These are phyloP conservation scores for Heliconius erato DNA, from an alignment of 2,888 invertebrate genomes.

Conservation along the genomic window DNA sequence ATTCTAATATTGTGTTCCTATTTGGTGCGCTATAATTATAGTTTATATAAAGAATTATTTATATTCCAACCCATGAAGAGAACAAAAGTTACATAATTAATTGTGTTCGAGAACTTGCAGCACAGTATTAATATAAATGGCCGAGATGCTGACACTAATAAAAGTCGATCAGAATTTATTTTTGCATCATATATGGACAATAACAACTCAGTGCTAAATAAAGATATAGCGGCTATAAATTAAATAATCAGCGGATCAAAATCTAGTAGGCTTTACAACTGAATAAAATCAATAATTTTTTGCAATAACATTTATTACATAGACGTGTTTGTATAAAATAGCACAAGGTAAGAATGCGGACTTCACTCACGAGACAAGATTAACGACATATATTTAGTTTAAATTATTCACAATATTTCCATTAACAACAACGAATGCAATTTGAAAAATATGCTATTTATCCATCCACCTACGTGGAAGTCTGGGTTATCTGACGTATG, in stretches of 20 bases:
- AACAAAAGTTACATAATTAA: slow-evolving; percentile 18
- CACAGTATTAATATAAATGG: slow-evolving; percentile 31
- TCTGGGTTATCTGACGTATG: slow-evolving; percentile 46
- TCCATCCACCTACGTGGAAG: slow-evolving; percentile 39
- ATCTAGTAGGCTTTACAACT: background rate
- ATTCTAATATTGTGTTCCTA: background rate
- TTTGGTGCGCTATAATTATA: background rate
- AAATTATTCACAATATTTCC: slow-evolving; percentile 29
- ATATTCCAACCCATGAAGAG: background rate
- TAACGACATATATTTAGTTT: slow-evolving; percentile 32
- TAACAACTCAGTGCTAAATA: background rate
- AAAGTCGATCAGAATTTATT: slow-evolving; percentile 36
- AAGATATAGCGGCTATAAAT: background rate
- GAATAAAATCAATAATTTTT: background rate
- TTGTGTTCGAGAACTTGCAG: slow-evolving; percentile 38
- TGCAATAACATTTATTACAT: background rate
- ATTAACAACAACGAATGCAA: slow-evolving; percentile 40
- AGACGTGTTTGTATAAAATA: slow-evolving; percentile 6
- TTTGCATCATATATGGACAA: slow-evolving; percentile 28
- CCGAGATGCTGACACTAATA: slow-evolving; percentile 35
- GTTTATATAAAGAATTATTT: slow-evolving; percentile 5
- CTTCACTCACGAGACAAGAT: slow-evolving; percentile 37
- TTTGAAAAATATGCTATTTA: slow-evolving; percentile 43
- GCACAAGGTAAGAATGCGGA: slow-evolving; percentile 16
- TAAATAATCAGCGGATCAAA: background rate